Base-by-base conservation (phyloP, 2,888 invertebrate species). In the Hecatera dysodea region DNA sequence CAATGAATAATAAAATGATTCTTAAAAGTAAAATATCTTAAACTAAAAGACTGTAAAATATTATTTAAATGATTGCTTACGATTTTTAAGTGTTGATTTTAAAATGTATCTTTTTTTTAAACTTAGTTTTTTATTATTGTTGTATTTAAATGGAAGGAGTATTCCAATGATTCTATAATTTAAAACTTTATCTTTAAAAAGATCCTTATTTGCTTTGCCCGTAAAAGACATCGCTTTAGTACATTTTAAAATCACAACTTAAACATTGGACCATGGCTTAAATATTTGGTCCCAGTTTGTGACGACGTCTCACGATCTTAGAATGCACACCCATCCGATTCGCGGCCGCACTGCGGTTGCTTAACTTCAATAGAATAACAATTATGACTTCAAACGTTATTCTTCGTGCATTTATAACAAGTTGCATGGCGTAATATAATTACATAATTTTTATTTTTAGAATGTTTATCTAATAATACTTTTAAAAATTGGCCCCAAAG, bases 251-350 rank as follows among this genome's bases (percentile, higher is more conserved):
- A 80, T 46, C 60, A 76, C 83, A 68, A 66, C 29, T 70, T 15
- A 29, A 60, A 52, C 4, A 48, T 27, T 53, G 42, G 53, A 70
- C 76, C 67, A 62, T 57, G 44, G 67, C 66, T 75, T 75, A 81
- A 67, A 6, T 71, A 80, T 75, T 84, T 84, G 84, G 86, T 73
- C 86, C 84, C 79, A 61, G 74, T 83, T 84, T 84, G 84, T 84
- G 84, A 84, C 84, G 59, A 72, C 3, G 56, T 56, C 29, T 52
- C 72, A 75, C 83, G 83, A 76, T 76, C 83, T 70, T 67, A 60
- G 65, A 72, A 36, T 64, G 76, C 56, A 56, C 55, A 64, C 75
- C 72, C 62, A 81, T 78, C 75, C 53, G 8, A 68, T 61, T 63
- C 27, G 62, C 52, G 48, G 33, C 74, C 70, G 64, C 74, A 63